These are phyloP conservation scores for Lepidothrix coronata DNA, from an alignment of 2,113 vertebrate species.

Conservation along the genomic window DNA sequence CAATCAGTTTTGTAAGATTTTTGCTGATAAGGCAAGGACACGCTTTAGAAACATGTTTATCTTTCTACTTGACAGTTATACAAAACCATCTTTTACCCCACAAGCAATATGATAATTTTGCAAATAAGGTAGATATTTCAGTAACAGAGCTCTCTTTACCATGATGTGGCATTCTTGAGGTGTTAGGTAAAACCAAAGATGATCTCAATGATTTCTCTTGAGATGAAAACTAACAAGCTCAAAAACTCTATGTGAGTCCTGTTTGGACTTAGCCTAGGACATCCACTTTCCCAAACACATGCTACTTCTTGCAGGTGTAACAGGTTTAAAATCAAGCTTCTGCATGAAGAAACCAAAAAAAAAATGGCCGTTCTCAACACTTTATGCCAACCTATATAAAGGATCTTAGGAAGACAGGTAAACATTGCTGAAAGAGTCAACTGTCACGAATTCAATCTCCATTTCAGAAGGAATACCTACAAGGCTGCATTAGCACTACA, in stretches of 20 bases:
- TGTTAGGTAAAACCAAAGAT: not conserved
- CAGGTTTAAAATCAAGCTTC: not conserved
- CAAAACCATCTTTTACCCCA: not conserved
- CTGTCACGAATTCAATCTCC: not conserved
- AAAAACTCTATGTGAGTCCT: not conserved
- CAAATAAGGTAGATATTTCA: not conserved
- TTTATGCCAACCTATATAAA: not conserved
- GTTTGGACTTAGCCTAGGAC: not conserved
- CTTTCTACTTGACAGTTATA: not conserved
- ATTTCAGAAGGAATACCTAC: not conserved
- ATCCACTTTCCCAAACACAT: not conserved
- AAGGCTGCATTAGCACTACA: not conserved
- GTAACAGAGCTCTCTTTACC: not conserved
- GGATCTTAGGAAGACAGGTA: not conserved
- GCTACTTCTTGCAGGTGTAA: not conserved
- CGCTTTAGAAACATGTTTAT: not conserved
- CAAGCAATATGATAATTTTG: not conserved
- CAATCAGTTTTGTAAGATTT: not conserved
- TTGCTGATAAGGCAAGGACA: not conserved
- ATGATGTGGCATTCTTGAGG: not conserved
- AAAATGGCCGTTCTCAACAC: not conserved
- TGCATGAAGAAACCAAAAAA: not conserved
- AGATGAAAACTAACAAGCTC: not conserved
- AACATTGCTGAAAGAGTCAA: not conserved
- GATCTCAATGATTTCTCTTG: not conserved